A percentile compares a stretch with the other conserved stretches of the same genome.
Evolutionary conservation across 2,113 vertebrate species (phyloP).

Genomic region (Girardinichthys multiradiatus): DNA sequence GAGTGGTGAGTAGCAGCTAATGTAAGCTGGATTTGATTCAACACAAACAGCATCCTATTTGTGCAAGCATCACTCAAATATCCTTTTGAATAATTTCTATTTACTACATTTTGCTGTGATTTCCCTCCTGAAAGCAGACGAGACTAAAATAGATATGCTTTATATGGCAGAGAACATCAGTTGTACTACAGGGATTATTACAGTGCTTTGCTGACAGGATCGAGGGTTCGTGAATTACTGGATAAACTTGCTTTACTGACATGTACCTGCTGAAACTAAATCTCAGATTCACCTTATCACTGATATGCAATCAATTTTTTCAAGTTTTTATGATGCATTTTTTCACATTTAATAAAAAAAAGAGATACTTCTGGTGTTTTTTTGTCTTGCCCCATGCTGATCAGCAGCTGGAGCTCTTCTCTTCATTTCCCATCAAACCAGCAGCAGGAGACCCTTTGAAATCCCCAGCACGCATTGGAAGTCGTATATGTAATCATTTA

Average conservation of each 20-base stretch:
- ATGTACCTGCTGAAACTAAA: no score
- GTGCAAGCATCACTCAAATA: slow-evolving; percentile 38
- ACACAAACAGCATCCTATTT: slow-evolving; percentile 30
- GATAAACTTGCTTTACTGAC: no score
- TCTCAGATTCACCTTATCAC: no score
- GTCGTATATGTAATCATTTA: slow-evolving; percentile 69
- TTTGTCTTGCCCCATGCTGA: slow-evolving; percentile 23
- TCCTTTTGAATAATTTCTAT: slow-evolving; percentile 49
- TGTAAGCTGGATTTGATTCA: slow-evolving; percentile 38
- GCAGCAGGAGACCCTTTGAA: slow-evolving; percentile 48
- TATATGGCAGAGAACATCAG: slow-evolving; percentile 55
- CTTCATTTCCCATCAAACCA: slow-evolving; percentile 37
- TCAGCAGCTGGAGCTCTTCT: slow-evolving; percentile 33
- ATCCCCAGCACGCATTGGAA: slow-evolving; percentile 48
- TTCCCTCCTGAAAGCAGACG: slow-evolving; percentile 58
- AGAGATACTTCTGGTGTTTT: background rate
- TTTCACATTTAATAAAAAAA: background rate
- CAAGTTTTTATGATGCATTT: background rate
- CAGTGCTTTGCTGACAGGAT: slow-evolving; percentile 47
- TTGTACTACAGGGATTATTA: slow-evolving; percentile 59
- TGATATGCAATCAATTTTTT: background rate
- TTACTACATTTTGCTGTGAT: slow-evolving; percentile 52
- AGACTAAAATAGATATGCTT: slow-evolving; percentile 62
- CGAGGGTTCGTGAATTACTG: slow-evolving; percentile 52
- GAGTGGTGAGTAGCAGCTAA: slow-evolving; percentile 38